A percentile compares a stretch with the other conserved stretches of the same genome.
These are phyloP conservation scores for Cyanocitta stelleri DNA, from an alignment of 2,113 vertebrate species.

Conservation along the genomic window DNA sequence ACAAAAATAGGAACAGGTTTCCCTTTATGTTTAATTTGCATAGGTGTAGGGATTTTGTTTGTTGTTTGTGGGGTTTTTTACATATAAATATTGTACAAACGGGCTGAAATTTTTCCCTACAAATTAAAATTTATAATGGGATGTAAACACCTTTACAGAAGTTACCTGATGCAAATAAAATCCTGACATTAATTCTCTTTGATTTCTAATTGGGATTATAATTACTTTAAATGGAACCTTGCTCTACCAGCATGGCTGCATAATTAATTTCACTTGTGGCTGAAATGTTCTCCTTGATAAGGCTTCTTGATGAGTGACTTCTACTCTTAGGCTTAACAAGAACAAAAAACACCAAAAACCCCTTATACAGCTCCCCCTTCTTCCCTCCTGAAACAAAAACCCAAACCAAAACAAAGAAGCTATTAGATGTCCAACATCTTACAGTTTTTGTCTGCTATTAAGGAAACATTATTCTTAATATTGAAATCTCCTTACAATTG, in stretches of 20 bases:
- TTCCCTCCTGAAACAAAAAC: background rate
- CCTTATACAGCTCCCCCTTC: background rate
- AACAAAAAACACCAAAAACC: background rate
- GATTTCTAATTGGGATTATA: background rate
- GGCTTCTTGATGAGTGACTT: background rate
- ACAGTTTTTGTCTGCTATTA: background rate
- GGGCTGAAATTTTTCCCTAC: background rate
- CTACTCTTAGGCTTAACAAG: background rate
- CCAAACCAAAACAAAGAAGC: accelerated
- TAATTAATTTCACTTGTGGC: constrained; percentile 1
- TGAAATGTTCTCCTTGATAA: background rate
- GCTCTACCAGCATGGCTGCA: background rate
- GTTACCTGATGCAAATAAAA: background rate
- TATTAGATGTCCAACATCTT: background rate
- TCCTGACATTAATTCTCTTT: background rate
- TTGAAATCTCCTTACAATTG: background rate
- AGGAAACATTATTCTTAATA: background rate
- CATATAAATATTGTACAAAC: background rate
- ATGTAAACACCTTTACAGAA: background rate
- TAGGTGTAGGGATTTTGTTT: background rate
- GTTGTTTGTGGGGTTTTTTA: background rate
- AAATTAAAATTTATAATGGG: background rate
- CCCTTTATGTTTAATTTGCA: background rate
- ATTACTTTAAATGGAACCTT: background rate
- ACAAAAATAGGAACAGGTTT: background rate